Conservation (phyloP, 2,888 invertebrate genomes). For the Micropterix aruncella region DNA sequence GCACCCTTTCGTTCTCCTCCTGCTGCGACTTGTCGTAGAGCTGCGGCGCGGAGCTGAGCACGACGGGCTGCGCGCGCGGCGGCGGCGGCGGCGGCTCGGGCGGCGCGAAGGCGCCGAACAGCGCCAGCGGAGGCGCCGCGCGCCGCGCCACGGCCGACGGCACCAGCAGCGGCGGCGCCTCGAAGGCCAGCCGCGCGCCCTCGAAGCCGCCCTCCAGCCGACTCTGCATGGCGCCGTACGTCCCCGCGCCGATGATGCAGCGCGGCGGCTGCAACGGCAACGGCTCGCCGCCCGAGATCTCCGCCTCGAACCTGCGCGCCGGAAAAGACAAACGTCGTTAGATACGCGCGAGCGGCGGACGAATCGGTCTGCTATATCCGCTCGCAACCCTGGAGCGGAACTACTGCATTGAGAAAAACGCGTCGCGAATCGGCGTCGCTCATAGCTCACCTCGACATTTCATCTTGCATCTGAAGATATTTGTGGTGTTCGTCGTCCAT, state of each 20-base stretch:
- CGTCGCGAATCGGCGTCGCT: slow-evolving; percentile 4
- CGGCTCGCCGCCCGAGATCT: slow-evolving; percentile 54
- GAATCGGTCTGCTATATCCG: not conserved
- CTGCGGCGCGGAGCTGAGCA: slow-evolving; percentile 56
- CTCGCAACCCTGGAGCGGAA: no score
- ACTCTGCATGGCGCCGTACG: slow-evolving; percentile 57
- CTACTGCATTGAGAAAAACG: no score
- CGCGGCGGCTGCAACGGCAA: slow-evolving; percentile 36
- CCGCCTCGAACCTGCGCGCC: slow-evolving; percentile 66
- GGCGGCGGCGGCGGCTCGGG: slow-evolving; percentile 45
- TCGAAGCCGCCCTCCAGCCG: slow-evolving; percentile 47
- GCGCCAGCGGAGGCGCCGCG: slow-evolving; percentile 13
- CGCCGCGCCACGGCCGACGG: slow-evolving; percentile 17
- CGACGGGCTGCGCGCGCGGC: slow-evolving; percentile 46
- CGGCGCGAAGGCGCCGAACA: slow-evolving; percentile 17
- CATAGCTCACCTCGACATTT: slow-evolving; percentile 63
- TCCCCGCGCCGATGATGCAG: slow-evolving; percentile 57
- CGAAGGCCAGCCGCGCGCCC: slow-evolving; percentile 14
- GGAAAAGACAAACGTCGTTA: not conserved
- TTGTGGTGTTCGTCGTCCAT: slow-evolving; percentile 22
- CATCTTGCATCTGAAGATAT: slow-evolving; percentile 77
- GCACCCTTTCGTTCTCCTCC: slow-evolving; percentile 25
- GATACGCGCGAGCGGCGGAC: not conserved
- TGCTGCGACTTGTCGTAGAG: slow-evolving; percentile 43
- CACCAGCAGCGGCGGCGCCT: slow-evolving; percentile 11